phyloP scores from a whole-genome alignment of 2,113 vertebrate genomes.

The Oreochromis aureus region DNA sequence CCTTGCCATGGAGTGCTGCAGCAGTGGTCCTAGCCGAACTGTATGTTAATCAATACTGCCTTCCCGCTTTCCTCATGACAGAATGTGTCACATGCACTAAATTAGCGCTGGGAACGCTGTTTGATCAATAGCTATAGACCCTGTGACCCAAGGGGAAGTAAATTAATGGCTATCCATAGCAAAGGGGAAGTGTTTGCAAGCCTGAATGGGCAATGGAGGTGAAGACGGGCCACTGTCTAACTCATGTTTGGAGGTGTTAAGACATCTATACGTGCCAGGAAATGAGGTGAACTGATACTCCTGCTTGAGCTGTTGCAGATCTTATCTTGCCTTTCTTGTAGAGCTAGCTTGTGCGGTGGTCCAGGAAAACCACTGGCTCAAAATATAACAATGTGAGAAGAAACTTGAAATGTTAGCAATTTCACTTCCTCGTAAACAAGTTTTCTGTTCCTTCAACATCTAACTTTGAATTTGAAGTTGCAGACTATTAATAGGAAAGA shows the following conservation, averaged over 20 bases:
- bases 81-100: conserved; percentile 61
- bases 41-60: conserved; percentile 53
- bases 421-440: background rate
- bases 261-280: background rate
- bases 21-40: conserved; percentile 15
- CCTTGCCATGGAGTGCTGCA: conserved; percentile 17
- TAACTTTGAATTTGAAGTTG: background rate
- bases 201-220: background rate
- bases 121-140: conserved; percentile 74
- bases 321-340: background rate
- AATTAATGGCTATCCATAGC: conserved; percentile 48
- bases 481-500: background rate
- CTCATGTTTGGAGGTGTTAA: conserved; percentile 2
- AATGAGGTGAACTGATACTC: background rate
- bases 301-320: background rate
- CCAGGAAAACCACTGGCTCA: background rate
- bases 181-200: conserved; percentile 10
- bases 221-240: conserved; percentile 15
- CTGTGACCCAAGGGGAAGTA: conserved; percentile 51
- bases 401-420: background rate
- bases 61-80: conserved; percentile 54
- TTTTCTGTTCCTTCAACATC: background rate
- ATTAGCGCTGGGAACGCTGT: conserved; percentile 63
- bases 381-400: background rate
- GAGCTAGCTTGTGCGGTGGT: background rate